Percentiles rank a stretch among this genome's conserved stretches.
Conservation (phyloP, 2,888 invertebrate species). For the Chouioia cunea region DNA sequence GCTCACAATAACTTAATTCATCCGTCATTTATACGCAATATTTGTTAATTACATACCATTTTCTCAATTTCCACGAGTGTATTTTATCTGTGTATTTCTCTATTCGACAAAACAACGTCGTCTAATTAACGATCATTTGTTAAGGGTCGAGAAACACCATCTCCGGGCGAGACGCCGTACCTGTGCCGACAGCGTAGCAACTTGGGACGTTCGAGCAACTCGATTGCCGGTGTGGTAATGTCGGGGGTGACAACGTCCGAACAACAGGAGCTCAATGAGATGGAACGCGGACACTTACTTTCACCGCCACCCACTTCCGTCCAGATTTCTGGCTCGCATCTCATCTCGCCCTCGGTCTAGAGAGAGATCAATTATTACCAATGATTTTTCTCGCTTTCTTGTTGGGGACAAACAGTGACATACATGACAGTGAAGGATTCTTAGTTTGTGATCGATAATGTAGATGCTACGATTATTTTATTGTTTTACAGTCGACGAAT, state of each 20-base stretch:
- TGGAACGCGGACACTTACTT: conserved; percentile 66
- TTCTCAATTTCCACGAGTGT: too few relatives aligned
- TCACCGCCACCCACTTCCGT: conserved; percentile 58
- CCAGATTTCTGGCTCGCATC: conserved; percentile 56
- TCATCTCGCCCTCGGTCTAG: conserved; percentile 54
- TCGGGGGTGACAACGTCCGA: conserved; percentile 50
- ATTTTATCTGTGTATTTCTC: too few relatives aligned
- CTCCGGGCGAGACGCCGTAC: conserved; percentile 85
- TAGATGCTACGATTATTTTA: too few relatives aligned
- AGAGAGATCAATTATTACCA: neutral
- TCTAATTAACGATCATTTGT: too few relatives aligned
- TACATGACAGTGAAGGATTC: too few relatives aligned
- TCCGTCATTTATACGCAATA: too few relatives aligned
- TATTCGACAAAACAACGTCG: neutral
- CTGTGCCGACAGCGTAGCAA: conserved; percentile 84
- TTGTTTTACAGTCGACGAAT: too few relatives aligned
- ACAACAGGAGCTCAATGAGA: conserved; percentile 66
- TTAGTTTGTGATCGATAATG: too few relatives aligned
- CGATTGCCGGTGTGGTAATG: conserved; percentile 30
- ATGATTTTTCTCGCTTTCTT: neutral
- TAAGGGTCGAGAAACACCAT: conserved; percentile 77
- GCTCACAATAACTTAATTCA: too few relatives aligned
- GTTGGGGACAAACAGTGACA: too few relatives aligned
- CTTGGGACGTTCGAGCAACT: conserved; percentile 69
- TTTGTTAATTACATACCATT: too few relatives aligned